These are phyloP conservation scores for Brenthis hecate DNA, from an alignment of 2,888 invertebrate genomes.

Conservation along the genomic window DNA sequence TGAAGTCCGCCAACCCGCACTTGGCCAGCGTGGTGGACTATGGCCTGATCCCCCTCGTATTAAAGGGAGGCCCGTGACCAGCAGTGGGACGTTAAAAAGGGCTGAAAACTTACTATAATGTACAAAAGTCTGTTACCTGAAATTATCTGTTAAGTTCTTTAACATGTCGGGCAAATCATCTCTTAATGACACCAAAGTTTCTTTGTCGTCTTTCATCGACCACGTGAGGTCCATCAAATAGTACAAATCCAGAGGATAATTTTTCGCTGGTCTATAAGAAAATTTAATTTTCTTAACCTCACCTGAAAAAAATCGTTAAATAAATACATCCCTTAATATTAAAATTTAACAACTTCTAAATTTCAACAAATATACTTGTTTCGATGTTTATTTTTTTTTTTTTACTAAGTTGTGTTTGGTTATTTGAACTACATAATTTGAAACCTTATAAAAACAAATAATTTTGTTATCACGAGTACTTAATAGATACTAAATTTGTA, in stretches of 20 bases:
- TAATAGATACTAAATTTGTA: no score
- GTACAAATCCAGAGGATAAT: slow-evolving; percentile 94
- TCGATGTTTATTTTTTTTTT: no score
- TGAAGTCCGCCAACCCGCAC: no score
- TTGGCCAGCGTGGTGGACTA: no score
- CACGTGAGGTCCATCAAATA: slow-evolving; percentile 95
- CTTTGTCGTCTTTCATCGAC: slow-evolving; percentile 94
- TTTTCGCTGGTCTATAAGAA: slow-evolving; percentile 89
- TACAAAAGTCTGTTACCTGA: slow-evolving; percentile 66
- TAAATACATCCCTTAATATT: slow-evolving; percentile 9
- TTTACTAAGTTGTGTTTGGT: background rate
- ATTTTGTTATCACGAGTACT: no score
- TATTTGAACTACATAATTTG: no score
- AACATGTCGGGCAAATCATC: slow-evolving; percentile 83
- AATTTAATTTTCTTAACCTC: slow-evolving; percentile 84
- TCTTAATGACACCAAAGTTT: slow-evolving; percentile 87
- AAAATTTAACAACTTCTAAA: no score
- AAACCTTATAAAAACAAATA: no score
- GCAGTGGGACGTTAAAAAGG: no score
- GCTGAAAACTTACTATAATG: background rate
- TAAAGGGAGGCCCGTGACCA: no score
- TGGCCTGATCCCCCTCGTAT: no score
- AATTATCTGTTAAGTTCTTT: slow-evolving; percentile 86
- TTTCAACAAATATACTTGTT: no score
- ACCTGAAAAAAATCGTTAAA: slow-evolving; percentile 63